Conservation (phyloP, 2,113 vertebrate species). For the Proteles cristata region DNA sequence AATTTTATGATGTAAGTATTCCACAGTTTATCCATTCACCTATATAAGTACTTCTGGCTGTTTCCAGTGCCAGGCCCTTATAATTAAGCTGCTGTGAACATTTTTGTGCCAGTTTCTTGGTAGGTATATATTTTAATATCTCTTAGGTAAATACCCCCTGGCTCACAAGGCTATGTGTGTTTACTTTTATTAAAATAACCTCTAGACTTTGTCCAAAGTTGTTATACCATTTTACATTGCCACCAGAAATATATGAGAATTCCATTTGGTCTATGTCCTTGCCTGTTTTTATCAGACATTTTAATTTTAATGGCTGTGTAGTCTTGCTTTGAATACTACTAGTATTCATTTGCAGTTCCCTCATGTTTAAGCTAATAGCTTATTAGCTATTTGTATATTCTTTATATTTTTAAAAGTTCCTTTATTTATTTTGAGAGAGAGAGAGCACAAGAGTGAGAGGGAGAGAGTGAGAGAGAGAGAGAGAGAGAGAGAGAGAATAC, state of each 20-base stretch:
- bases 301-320: background rate
- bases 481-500: too few relatives aligned
- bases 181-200: background rate
- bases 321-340: background rate
- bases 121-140: background rate
- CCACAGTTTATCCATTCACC: background rate
- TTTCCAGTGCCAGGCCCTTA: background rate
- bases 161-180: background rate
- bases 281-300: background rate
- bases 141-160: background rate
- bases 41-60: background rate
- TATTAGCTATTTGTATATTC: background rate
- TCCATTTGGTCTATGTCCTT: background rate
- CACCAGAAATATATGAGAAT: background rate
- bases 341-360: background rate
- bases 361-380: background rate
- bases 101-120: background rate
- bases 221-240: background rate
- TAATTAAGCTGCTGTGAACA: background rate
- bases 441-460: too few relatives aligned
- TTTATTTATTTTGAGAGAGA: too few relatives aligned
- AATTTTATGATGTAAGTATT: background rate
- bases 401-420: background rate
- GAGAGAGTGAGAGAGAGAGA: too few relatives aligned
- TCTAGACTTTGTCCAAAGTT: background rate